Evolutionary conservation across 2,797 vertebrate species (phyloP).

Genomic region (Pagetopsis macropterus): DNA sequence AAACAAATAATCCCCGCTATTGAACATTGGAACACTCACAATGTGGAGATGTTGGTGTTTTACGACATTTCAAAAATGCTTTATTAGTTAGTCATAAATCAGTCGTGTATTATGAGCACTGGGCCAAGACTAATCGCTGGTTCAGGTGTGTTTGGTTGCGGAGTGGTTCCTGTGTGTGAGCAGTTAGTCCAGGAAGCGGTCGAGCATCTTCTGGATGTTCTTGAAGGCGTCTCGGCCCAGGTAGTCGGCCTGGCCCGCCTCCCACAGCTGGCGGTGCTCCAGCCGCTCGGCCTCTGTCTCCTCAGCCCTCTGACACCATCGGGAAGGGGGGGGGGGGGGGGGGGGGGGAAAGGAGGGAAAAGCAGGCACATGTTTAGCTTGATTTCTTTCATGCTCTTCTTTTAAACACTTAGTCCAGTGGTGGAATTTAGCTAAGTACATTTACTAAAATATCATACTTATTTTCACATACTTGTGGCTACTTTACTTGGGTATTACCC

Average conservation of each 20-base stretch:
- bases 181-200: constrained; percentile 81
- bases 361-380: too few species aligned
- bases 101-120: too few species aligned
- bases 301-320: constrained; percentile 27
- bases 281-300: constrained; percentile 42
- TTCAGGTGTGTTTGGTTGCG: neutral
- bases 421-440: too few species aligned
- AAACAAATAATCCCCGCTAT: too few species aligned
- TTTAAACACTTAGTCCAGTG: too few species aligned
- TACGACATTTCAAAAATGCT: too few species aligned
- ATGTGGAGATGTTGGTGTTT: neutral
- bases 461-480: too few species aligned
- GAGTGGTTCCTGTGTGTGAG: neutral
- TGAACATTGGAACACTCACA: neutral
- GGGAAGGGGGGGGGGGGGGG: constrained; percentile 6
- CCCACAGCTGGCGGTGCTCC: constrained; percentile 82
- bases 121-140: too few species aligned
- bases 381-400: too few species aligned
- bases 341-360: neutral
- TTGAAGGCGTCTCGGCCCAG: constrained; percentile 84
- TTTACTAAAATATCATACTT: too few species aligned
- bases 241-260: constrained; percentile 84
- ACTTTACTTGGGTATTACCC: too few species aligned
- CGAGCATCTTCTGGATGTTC: constrained; percentile 83
- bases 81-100: too few species aligned